Evolutionary conservation across 2,797 vertebrate genomes (phyloP).

Genomic region (Scarus forsteni): DNA sequence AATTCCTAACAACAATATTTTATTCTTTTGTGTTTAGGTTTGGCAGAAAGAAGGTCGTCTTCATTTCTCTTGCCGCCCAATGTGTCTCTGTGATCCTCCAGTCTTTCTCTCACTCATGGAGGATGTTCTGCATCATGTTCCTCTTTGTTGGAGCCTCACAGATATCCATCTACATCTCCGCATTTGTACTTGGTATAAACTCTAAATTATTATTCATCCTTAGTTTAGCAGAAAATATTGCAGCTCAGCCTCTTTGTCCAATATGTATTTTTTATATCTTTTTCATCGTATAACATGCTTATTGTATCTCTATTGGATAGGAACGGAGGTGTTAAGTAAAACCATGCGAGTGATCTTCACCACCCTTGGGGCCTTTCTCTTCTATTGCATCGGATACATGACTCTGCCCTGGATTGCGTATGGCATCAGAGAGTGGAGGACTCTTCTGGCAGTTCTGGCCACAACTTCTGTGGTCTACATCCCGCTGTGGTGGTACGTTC

Average conservation of each 20-base stretch:
- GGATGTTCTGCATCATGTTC: constrained; percentile 90
- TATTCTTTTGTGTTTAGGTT: constrained; percentile 79
- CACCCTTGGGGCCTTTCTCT: constrained; percentile 91
- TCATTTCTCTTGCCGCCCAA: constrained; percentile 89
- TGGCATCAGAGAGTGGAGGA: constrained; percentile 90
- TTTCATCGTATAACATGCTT: neutral
- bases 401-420: constrained; percentile 90
- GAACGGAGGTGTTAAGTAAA: constrained; percentile 92
- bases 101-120: constrained; percentile 91
- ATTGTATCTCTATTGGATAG: constrained; percentile 72
- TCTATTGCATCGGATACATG: constrained; percentile 94
- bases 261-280: neutral
- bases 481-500: constrained; percentile 91
- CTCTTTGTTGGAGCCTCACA: constrained; percentile 92
- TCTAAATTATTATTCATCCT: neutral
- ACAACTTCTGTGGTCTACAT: constrained; percentile 85
- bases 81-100: constrained; percentile 89
- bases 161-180: constrained; percentile 93
- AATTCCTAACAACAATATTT: neutral
- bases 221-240: neutral
- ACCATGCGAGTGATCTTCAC: constrained; percentile 90
- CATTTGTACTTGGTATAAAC: constrained; percentile 93
- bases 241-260: neutral
- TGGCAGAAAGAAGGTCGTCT: constrained; percentile 93
- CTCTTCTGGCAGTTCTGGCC: constrained; percentile 87